Base-by-base conservation (phyloP, 2,888 invertebrate species). In the Enchytraeus crypticus region DNA sequence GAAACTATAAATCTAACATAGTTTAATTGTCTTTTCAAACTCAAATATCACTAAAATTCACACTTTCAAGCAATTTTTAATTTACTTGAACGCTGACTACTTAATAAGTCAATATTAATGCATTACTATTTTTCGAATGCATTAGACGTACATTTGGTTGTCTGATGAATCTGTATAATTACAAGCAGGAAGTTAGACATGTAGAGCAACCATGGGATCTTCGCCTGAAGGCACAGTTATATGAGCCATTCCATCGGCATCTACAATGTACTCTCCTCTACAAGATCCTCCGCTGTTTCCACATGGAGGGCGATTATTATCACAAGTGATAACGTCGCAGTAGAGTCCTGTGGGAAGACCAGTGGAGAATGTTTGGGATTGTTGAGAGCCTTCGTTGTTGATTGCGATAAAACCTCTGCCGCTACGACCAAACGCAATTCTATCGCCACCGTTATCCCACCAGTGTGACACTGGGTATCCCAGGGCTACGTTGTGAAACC, bases 151-250 rank as follows among this genome's bases (percentile, higher is more conserved):
- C n/a, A n/a, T n/a, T n/a, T n/a, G n/a, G n/a, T n/a, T n/a, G n/a
- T n/a, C n/a, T n/a, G n/a, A n/a, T n/a, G n/a, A n/a, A n/a, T n/a
- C n/a, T n/a, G n/a, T n/a, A 43, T 43, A n/a, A 43, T n/a, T 11
- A n/a, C 43, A n/a, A 11, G 43, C 43, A n/a, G 11, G 27, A 11
- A 14, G 18, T 18, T 47, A 58, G 51, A 61, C 73, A 70, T 89
- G 88, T 63, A 88, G 85, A 18, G 88, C 89, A 8, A 89, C 71
- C 11, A 88, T 82, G 60, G 87, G 87, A 73, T 89, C 43, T 11
- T 73, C 11, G 21, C 45, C 58, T 27, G 27, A 46, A 0, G 81
- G 74, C 14, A 88, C 76, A 51, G 76, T 69, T 60, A 88, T 84
- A 55, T 80, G 73, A 0, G 86, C 87, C 0, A 78, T 79, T 0